phyloP scores from a whole-genome alignment of 2,888 invertebrate genomes.

The Sisyra nigra region DNA sequence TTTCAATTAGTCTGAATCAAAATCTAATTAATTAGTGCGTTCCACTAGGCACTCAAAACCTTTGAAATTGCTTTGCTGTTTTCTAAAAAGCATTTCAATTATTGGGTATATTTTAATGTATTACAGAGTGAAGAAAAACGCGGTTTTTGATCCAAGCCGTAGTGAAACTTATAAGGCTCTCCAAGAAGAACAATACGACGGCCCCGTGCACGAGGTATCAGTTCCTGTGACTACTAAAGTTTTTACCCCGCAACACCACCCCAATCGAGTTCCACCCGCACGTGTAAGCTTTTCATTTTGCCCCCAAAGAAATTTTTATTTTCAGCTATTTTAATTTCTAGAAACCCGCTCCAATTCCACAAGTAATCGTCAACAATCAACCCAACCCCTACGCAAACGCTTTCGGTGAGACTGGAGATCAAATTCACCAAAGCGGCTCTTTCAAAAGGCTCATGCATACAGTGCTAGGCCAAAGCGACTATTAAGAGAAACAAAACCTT shows the following conservation, averaged over 20 bases:
- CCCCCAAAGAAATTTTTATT: background rate
- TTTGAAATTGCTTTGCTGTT: background rate
- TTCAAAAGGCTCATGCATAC: conserved; percentile 87
- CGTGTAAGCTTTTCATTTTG: conserved; percentile 29
- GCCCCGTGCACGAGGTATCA: conserved; percentile 48
- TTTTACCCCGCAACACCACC: conserved; percentile 47
- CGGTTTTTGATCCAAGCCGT: conserved; percentile 73
- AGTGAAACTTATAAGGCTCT: conserved; percentile 79
- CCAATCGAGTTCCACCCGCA: conserved; percentile 31
- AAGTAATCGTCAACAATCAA: conserved; percentile 17
- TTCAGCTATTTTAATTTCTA: conserved; percentile 14
- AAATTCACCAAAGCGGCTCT: conserved; percentile 80
- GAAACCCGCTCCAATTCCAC: conserved; percentile 20
- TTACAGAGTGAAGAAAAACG: conserved; percentile 40
- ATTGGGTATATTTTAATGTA: conserved; percentile 1
- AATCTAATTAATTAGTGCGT: no score
- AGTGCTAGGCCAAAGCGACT: conserved; percentile 54
- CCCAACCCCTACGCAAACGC: conserved; percentile 54
- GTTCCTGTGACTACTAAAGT: conserved; percentile 59
- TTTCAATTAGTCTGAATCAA: no score
- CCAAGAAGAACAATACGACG: conserved; percentile 57
- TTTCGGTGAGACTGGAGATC: conserved; percentile 52
- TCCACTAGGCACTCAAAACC: no score
- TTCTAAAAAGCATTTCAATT: background rate
- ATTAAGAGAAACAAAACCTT: background rate